phyloP scores from a whole-genome alignment of 2,113 vertebrate species.

The Anarhynchus alexandrinus region DNA sequence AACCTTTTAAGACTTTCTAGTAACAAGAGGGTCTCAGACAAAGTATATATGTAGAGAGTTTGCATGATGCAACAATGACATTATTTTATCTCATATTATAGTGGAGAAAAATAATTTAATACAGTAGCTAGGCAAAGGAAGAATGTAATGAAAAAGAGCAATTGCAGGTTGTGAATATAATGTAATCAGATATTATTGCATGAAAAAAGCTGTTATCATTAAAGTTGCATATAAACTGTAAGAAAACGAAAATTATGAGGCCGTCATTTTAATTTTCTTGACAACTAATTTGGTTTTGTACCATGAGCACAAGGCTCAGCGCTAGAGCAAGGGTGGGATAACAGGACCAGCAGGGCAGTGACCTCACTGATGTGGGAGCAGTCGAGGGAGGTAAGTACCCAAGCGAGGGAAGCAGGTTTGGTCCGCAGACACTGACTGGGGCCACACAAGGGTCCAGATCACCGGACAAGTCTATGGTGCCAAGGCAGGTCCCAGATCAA shows the following conservation, averaged over 20 bases:
- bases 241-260: background rate
- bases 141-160: background rate
- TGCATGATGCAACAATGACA: background rate
- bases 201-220: background rate
- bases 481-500: background rate
- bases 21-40: background rate
- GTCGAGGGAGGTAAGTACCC: fast-evolving
- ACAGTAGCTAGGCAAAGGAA: background rate
- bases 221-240: background rate
- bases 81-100: background rate
- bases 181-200: background rate
- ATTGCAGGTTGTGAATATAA: background rate
- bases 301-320: background rate
- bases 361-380: fast-evolving
- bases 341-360: background rate
- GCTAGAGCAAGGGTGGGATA: background rate
- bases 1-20: background rate
- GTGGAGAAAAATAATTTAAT: background rate
- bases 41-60: background rate
- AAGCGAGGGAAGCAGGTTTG: fast-evolving
- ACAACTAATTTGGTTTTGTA: background rate
- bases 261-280: background rate
- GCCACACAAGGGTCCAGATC: background rate
- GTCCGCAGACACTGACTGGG: fast-evolving
- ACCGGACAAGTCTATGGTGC: fast-evolving